These are phyloP conservation scores for Noctuana brunneofusca DNA, from an alignment of 2,888 invertebrate species.

Conservation along the genomic window DNA sequence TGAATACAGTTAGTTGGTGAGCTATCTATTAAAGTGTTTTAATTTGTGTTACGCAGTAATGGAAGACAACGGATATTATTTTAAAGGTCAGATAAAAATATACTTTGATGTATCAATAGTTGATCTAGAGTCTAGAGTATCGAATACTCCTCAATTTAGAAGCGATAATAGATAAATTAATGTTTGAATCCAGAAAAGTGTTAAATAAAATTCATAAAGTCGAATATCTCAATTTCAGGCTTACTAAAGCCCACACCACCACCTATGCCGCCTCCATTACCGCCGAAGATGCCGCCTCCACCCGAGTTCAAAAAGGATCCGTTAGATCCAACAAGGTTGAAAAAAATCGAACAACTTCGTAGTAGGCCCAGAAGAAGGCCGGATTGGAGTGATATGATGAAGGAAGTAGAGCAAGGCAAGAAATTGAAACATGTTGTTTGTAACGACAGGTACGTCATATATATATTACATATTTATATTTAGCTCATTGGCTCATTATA, in stretches of 20 bases:
- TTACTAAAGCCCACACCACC: constrained; percentile 79
- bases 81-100: constrained; percentile 15
- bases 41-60: constrained; percentile 3
- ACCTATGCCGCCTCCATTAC: constrained; percentile 88
- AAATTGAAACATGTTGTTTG: constrained; percentile 92
- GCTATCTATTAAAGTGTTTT: background rate
- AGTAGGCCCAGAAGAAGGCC: constrained; percentile 91
- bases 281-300: constrained; percentile 85
- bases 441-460: constrained; percentile 87
- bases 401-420: constrained; percentile 92
- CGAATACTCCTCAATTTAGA: background rate
- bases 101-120: background rate
- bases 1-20: background rate
- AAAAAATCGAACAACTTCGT: constrained; percentile 88
- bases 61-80: constrained; percentile 12
- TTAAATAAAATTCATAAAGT: background rate
- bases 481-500: too few relatives aligned
- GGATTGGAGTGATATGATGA: constrained; percentile 95
- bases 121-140: background rate
- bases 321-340: constrained; percentile 83
- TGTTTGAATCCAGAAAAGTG: background rate
- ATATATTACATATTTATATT: too few relatives aligned
- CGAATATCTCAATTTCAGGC: constrained; percentile 49
- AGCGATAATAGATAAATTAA: background rate
- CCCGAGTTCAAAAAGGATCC: constrained; percentile 84